Base-by-base conservation (phyloP, 2,888 invertebrate species). In the Agrochola circellaris region DNA sequence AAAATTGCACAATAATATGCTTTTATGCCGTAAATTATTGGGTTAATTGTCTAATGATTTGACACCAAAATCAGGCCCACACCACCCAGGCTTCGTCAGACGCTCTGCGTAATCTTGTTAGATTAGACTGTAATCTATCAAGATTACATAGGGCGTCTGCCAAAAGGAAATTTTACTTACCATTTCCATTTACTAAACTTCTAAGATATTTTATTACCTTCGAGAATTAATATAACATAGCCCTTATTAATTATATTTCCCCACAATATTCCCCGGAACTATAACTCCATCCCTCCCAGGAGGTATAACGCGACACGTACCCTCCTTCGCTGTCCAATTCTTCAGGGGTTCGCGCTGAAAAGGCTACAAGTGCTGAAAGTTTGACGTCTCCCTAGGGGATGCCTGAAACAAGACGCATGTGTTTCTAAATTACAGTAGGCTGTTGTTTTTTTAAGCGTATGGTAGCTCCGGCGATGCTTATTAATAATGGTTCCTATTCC, bases 331-430 rank as follows among this genome's bases (percentile, higher is more conserved):
- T 45, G 38, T 34, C n/a, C 34, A 58, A 61, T 15, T 13, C 65
- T 48, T 34, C 26, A 54, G 62, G 62, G 48, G 26, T 38, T 62
- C 9, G 7, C 15, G 34, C 64, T 77, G 60, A 56, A 70, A 73
- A 54, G 34, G 62, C 38, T 60, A 34, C 81, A 81, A 84, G 75
- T 68, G 85, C 30, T 75, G 81, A 82, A 84, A 81, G 54, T 71
- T 80, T 58, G 54, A 42, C 20, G 26, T 48, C 13, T 42, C 82
- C 62, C 81, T 20, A 7, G n/a, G 48, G 82, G 17, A 15, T 5
- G 17, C n/a, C 54, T 61, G 61, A 62, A 45, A 79, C 30, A 73
- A 79, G 84, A 82, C 69, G 42, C n/a, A 67, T 84, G 64, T 69
- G 64, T 42, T 83, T 15, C 58, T 0, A 30, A 71, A 66, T 71